Conservation (phyloP, 2,113 vertebrate genomes). For the Leiothrix lutea region DNA sequence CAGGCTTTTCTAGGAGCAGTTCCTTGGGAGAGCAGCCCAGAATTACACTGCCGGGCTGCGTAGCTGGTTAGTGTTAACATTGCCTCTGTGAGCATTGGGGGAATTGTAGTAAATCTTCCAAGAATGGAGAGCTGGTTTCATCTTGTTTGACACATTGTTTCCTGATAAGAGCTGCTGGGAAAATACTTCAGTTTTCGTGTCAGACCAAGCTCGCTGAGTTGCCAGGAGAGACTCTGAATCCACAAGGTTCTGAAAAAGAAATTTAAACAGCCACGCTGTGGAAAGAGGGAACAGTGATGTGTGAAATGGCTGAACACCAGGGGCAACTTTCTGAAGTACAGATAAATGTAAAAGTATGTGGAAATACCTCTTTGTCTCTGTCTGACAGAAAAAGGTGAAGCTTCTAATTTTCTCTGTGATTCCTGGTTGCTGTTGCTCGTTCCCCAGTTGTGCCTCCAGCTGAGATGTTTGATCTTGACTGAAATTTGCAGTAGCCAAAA, state of each 20-base stretch:
- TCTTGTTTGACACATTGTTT: constrained; percentile 71
- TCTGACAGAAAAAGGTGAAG: neutral
- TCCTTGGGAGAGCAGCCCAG: neutral
- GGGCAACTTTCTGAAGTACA: neutral
- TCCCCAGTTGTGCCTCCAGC: neutral
- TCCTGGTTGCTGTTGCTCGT: neutral
- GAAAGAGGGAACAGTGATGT: neutral
- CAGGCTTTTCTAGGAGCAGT: neutral
- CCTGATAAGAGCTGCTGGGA: constrained; percentile 70
- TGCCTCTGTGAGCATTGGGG: constrained; percentile 34
- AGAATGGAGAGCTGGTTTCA: constrained; percentile 42
- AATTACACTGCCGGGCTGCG: neutral
- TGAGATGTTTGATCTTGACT: neutral
- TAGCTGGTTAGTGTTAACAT: constrained; percentile 55
- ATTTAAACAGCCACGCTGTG: neutral
- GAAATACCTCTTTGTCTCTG: neutral
- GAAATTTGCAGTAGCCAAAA: neutral
- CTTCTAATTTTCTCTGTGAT: neutral
- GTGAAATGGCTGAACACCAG: neutral
- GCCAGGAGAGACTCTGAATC: constrained; percentile 37
- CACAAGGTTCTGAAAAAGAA: neutral
- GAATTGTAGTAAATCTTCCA: constrained; percentile 63
- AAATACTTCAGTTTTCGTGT: constrained; percentile 64
- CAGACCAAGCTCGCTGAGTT: constrained; percentile 10
- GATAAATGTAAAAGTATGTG: neutral